Conservation (phyloP, 2,797 vertebrate genomes). For the Thunnus albacares region DNA sequence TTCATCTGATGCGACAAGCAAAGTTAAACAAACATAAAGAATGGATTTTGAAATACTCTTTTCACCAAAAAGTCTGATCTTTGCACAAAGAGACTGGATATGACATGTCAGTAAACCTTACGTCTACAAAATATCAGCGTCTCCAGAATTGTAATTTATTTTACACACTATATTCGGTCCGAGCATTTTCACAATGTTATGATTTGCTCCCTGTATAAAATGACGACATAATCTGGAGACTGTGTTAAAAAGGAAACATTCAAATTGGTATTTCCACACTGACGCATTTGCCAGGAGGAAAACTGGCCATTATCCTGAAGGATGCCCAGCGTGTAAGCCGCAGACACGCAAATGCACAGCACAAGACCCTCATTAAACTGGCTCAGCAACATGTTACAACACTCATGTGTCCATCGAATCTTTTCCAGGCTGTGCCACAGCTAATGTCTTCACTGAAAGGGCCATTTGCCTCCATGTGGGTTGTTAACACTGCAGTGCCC, state of each 20-base stretch:
- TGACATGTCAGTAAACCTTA: conserved; percentile 24
- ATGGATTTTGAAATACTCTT: not conserved
- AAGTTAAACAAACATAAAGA: not conserved
- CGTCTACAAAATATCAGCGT: conserved; percentile 16
- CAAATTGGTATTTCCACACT: conserved; percentile 23
- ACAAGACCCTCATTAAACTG: conserved; percentile 60
- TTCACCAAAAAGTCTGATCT: conserved; percentile 2
- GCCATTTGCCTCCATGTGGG: conserved; percentile 51
- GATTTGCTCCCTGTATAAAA: conserved; percentile 14
- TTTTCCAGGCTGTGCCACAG: conserved; percentile 41
- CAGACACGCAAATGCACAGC: conserved; percentile 46
- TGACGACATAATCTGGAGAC: conserved; percentile 19
- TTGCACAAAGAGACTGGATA: not conserved
- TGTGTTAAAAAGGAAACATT: conserved; percentile 46
- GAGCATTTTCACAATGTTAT: conserved; percentile 26
- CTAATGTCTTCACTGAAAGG: conserved; percentile 46
- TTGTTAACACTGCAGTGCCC: conserved; percentile 46
- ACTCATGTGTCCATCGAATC: conserved; percentile 39
- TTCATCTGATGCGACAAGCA: conserved; percentile 12
- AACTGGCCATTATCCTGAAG: conserved; percentile 58
- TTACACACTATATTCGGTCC: conserved; percentile 32
- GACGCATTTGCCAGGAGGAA: conserved; percentile 34
- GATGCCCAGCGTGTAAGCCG: conserved; percentile 49
- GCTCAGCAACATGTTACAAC: conserved; percentile 58
- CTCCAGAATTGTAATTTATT: conserved; percentile 27